Conservation (phyloP, 2,888 invertebrate genomes). For the Tiliacea citrago region DNA sequence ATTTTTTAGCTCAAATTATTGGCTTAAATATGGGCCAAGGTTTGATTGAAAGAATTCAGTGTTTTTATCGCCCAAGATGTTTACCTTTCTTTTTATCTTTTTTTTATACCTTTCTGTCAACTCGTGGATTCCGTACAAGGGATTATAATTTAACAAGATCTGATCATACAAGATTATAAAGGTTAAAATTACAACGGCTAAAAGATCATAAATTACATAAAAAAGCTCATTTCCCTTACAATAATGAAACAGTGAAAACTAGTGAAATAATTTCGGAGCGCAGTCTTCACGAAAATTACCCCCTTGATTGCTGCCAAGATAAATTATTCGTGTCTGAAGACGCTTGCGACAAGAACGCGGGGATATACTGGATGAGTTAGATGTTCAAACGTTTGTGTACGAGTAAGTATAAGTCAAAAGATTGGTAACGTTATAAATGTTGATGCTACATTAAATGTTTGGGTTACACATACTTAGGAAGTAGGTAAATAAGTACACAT, state of each 20-base stretch:
- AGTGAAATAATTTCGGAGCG: slow-evolving; percentile 81
- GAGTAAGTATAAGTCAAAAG: neutral
- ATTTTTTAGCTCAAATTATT: neutral
- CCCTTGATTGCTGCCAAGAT: slow-evolving; percentile 87
- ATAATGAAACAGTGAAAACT: slow-evolving; percentile 74
- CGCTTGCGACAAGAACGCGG: slow-evolving; percentile 63
- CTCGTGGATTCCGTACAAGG: neutral
- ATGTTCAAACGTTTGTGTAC: neutral
- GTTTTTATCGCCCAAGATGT: neutral
- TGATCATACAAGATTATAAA: neutral
- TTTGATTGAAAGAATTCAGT: neutral
- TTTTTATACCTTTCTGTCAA: too few species aligned
- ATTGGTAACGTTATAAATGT: neutral
- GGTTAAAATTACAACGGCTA: neutral
- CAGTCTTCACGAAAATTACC: slow-evolving; percentile 85
- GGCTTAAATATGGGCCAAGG: neutral
- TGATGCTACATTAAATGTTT: neutral
- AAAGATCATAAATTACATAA: slow-evolving; percentile 43
- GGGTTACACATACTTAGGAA: neutral
- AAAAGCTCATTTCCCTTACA: slow-evolving; percentile 69
- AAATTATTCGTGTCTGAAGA: slow-evolving; percentile 85
- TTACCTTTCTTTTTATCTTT: neutral
- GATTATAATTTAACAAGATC: neutral
- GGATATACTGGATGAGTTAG: slow-evolving; percentile 66
- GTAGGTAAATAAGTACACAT: neutral